Evolutionary conservation across 2,113 vertebrate genomes (phyloP).

Genomic region (Solea solea): DNA sequence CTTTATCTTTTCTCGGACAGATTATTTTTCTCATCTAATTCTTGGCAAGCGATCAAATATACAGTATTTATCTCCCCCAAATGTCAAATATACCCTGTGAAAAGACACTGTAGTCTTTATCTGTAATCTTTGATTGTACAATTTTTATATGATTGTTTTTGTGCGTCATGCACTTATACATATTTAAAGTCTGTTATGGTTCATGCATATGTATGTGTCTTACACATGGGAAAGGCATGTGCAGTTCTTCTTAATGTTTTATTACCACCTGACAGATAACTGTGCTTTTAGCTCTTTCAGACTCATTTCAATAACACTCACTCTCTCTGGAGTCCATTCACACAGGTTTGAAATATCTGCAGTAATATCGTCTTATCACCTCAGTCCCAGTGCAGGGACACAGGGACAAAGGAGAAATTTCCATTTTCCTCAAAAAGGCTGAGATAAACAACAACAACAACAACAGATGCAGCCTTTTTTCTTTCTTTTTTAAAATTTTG

Average conservation of each 20-base stretch:
- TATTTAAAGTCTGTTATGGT: not conserved
- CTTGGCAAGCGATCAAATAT: not conserved
- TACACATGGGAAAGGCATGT: not conserved
- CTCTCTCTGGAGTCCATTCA: slow-evolving; percentile 7
- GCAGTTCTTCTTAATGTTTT: slow-evolving; percentile 10
- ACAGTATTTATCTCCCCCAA: not conserved
- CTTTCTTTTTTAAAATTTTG: not conserved
- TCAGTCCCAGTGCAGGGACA: not conserved
- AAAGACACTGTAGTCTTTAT: not conserved
- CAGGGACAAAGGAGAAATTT: not conserved
- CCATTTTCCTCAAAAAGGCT: not conserved
- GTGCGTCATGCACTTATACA: not conserved
- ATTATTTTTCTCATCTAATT: not conserved
- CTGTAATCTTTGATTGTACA: not conserved
- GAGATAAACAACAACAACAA: too few relatives aligned
- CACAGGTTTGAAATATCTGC: slow-evolving; percentile 14
- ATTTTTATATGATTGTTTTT: too few relatives aligned
- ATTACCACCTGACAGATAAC: slow-evolving; percentile 12
- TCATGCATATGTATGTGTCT: not conserved
- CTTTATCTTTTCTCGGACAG: too few relatives aligned
- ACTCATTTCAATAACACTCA: slow-evolving; percentile 7
- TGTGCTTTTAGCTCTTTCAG: not conserved
- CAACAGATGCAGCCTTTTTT: not conserved
- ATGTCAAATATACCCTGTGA: not conserved
- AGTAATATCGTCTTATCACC: slow-evolving; percentile 6